Percentiles rank a stretch among this genome's conserved stretches.
phyloP scores from a whole-genome alignment of 2,113 vertebrate genomes.

The Spilogale gracilis region DNA sequence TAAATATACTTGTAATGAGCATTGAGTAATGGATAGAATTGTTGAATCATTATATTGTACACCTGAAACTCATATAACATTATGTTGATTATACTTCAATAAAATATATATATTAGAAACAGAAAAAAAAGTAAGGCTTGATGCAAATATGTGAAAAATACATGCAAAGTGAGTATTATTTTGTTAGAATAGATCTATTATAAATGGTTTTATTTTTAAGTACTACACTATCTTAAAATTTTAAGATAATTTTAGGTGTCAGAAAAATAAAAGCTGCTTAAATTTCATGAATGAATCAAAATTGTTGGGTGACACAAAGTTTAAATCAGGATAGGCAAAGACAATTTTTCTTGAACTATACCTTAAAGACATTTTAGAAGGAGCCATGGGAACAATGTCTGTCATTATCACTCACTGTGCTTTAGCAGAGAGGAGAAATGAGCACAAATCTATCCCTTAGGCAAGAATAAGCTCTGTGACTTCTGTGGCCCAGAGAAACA shows the following conservation, averaged over 20 bases:
- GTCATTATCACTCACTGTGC: slow-evolving; percentile 27
- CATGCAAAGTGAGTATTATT: background rate
- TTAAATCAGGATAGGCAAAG: slow-evolving; percentile 28
- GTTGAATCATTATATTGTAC: background rate
- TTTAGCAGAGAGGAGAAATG: slow-evolving; percentile 24
- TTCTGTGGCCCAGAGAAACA: slow-evolving; percentile 40
- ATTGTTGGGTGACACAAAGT: background rate
- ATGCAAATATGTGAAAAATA: background rate
- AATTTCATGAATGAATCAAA: slow-evolving; percentile 3
- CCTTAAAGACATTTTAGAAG: slow-evolving; percentile 24
- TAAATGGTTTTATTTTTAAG: background rate
- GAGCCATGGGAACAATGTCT: background rate
- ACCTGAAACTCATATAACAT: background rate
- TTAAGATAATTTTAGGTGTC: background rate
- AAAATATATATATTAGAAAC: background rate
- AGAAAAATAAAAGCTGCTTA: background rate
- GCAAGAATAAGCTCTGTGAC: background rate
- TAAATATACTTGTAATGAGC: background rate
- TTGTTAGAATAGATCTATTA: background rate
- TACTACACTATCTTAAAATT: background rate
- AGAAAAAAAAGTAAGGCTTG: background rate
- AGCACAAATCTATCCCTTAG: slow-evolving; percentile 39
- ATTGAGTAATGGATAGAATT: background rate
- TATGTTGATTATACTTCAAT: background rate
- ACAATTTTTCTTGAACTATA: background rate